Evolutionary conservation across 2,113 vertebrate species (phyloP).

Genomic region (Uropsilus gracilis): DNA sequence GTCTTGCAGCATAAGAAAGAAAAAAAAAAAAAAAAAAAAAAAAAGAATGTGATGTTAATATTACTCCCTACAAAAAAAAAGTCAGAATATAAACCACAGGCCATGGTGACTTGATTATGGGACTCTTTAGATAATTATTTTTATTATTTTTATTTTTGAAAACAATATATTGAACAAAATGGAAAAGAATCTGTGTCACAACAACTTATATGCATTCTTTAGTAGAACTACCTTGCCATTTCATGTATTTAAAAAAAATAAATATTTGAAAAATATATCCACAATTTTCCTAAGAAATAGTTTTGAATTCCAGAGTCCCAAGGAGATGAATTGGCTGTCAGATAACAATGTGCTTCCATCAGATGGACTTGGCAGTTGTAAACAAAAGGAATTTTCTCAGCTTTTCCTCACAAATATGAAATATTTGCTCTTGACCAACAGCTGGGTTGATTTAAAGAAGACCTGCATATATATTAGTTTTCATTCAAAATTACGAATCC

Average conservation of each 20-base stretch:
- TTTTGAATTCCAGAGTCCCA: constrained; percentile 87
- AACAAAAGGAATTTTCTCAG: constrained; percentile 89
- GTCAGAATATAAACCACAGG: not conserved
- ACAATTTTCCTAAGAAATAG: constrained; percentile 87
- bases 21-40: not conserved
- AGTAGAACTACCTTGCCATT: constrained; percentile 47
- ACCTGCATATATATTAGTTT: constrained; percentile 84
- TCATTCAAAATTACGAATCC: constrained; percentile 85
- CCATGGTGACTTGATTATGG: not conserved
- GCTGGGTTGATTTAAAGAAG: constrained; percentile 86
- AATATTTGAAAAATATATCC: constrained; percentile 83
- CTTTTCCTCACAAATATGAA: constrained; percentile 91
- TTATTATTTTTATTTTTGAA: not conserved
- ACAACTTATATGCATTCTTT: constrained; percentile 36
- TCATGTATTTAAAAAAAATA: constrained; percentile 76
- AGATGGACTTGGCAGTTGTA: constrained; percentile 90
- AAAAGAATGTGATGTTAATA: not conserved
- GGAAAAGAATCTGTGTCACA: constrained; percentile 59
- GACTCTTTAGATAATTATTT: not conserved
- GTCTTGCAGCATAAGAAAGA: not conserved
- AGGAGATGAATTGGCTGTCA: constrained; percentile 90
- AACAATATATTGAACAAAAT: not conserved
- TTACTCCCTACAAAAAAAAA: constrained; percentile 12
- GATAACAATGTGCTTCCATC: constrained; percentile 89
- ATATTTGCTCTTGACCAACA: constrained; percentile 90